phyloP scores from a whole-genome alignment of 1,140 invertebrate genomes.

The Drosophila nigromelanica region DNA sequence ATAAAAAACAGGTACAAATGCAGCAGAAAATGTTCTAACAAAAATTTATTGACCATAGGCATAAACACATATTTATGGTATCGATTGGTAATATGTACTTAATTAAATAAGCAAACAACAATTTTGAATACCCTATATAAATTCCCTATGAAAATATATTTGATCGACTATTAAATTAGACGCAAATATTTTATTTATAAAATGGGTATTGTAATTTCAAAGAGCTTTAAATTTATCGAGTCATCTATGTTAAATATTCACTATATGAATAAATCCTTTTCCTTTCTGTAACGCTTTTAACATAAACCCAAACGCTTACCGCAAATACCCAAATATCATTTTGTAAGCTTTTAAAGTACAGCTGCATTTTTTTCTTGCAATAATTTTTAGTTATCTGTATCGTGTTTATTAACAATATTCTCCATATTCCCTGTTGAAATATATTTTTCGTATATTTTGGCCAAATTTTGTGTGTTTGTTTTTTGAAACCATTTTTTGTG shows the following conservation, averaged over 20 bases:
- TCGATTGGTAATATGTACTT: slow-evolving; percentile 5
- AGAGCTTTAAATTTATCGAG: too few species aligned
- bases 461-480: not conserved
- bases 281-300: not conserved
- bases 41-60: slow-evolving; percentile 16
- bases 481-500: not conserved
- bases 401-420: not conserved
- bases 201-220: too few species aligned
- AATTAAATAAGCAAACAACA: slow-evolving; percentile 11
- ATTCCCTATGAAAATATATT: too few species aligned
- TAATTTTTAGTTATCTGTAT: not conserved
- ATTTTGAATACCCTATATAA: slow-evolving; percentile 1
- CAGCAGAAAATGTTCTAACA: slow-evolving; percentile 31
- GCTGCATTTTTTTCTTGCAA: not conserved
- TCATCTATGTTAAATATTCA: too few species aligned
- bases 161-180: too few species aligned
- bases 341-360: not conserved
- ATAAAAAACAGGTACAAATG: slow-evolving; percentile 20
- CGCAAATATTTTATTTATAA: too few species aligned
- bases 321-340: not conserved
- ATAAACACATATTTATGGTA: slow-evolving; percentile 4
- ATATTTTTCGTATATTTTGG: not conserved
- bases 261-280: not conserved
- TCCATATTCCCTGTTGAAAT: not conserved
- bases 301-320: not conserved